These are phyloP conservation scores for Hippopotamyrus pictus DNA, from an alignment of 2,797 vertebrate genomes.

Conservation along the genomic window DNA sequence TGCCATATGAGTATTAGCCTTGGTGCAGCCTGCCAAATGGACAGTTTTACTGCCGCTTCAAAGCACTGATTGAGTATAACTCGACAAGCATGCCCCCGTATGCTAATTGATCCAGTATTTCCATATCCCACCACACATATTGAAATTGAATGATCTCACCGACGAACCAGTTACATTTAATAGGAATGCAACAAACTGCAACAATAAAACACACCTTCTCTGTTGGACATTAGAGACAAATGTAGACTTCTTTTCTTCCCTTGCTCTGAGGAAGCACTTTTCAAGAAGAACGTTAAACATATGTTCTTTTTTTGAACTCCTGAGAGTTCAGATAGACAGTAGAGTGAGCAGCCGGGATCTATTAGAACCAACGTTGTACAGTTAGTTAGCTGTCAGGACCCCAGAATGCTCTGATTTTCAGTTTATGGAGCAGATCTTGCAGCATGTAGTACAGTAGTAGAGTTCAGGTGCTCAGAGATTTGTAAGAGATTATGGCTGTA, in stretches of 20 bases:
- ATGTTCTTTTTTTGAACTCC: constrained; percentile 27
- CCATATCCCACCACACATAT: constrained; percentile 35
- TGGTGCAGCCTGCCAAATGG: constrained; percentile 43
- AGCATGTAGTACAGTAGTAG: not conserved
- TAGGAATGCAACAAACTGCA: constrained; percentile 35
- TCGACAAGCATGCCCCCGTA: constrained; percentile 37
- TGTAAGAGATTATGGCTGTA: not conserved
- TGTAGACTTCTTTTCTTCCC: constrained; percentile 25
- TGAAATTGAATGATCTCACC: constrained; percentile 50
- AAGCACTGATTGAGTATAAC: constrained; percentile 47
- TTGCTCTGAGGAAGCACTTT: constrained; percentile 44
- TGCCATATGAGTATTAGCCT: constrained; percentile 35
- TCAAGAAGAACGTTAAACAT: constrained; percentile 36
- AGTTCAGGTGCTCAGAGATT: not conserved
- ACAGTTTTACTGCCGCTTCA: constrained; percentile 47
- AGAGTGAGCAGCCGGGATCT: constrained; percentile 27
- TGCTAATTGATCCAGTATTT: constrained; percentile 38
- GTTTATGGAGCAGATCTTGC: constrained; percentile 16
- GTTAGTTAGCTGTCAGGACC: constrained; percentile 21
- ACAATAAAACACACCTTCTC: constrained; percentile 48
- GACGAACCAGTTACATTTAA: constrained; percentile 38
- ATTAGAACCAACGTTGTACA: constrained; percentile 35
- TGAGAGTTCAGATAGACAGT: constrained; percentile 36
- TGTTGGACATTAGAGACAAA: constrained; percentile 35
- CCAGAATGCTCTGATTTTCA: constrained; percentile 16